Base-by-base conservation (phyloP, 2,113 vertebrate genomes). In the Piaya cayana region DNA sequence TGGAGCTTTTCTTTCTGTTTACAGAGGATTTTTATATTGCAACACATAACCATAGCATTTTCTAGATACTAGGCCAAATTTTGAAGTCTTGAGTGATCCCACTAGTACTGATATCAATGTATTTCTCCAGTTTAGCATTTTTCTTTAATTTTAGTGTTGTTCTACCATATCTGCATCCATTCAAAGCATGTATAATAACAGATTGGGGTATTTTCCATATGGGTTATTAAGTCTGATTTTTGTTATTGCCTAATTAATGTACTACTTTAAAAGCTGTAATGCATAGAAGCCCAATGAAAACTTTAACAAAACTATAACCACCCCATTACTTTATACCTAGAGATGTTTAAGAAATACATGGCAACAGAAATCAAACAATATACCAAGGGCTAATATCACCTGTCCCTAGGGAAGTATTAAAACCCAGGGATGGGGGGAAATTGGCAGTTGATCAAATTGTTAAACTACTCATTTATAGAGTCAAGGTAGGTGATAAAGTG, bases 331-430 rank as follows among this genome's bases (percentile, higher is more conserved):
- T 34, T 70, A 53, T 70, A 53, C 19, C 45, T 77, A 69, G 86
- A 70, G 67, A 42, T 65, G 27, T 25, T 5, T 65, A 86, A 82
- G 82, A 94, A 90, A 88, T 47, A 81, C 63, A 86, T 37, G 76
- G 92, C 79, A 93, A 94, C 71, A 83, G 70, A 72, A 93, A 83
- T 55, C 37, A 74, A 93, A 83, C 45, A 17, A 30, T 15, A 37
- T 53, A 32, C 8, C 36, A 55, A 63, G 16, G 30, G 9, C 43
- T 74, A 62, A 88, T 67, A 25, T 34, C 69, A 84, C 12, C 53
- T 37, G 11, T 84, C 37, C 34, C 52, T 32, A 45, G 30, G 8
- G 11, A 72, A 74, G 7, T 47, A 78, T 11, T 71, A 36, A 10
- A 68, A 68, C 7, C 58, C 12, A 12, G 39, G 39, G 8, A 3